Base-by-base conservation (phyloP, 2,888 invertebrate species). In the Perizoma affinitatum region DNA sequence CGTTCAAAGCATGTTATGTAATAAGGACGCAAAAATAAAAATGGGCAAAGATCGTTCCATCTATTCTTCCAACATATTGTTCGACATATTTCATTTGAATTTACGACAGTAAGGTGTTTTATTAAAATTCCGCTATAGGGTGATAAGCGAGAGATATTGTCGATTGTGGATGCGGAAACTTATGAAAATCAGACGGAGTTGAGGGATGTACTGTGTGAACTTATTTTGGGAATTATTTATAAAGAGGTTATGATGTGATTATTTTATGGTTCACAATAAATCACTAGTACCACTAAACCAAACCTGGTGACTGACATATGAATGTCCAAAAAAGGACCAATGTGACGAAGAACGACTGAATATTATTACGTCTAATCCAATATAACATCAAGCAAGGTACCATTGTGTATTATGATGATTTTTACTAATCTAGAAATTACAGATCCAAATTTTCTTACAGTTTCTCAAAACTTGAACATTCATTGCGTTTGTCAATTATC, bases 51-150 rank as follows among this genome's bases (percentile, higher is more conserved):
- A 55, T 58, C 63, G 58, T 50, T 60, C 49, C 51, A 53, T 61
- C 55, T 62, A 56, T 58, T 55, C 63, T 44, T 54, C 61, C 57
- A 42, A 61, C 57, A 61, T 57, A 80, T 78, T 79, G 78, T 78
- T 74, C 75, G 71, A 79, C 76, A 81, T 81, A 79, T 83, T 80
- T 77, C 72, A 76, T 70, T 76, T 76, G 68, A 74, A 78, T 80
- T 78, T 76, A 73, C 71, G 73, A 76, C 74, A 58, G 55, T 63
- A 62, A 74, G 75, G 80, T 75, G 79, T 78, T 85, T 82, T 86
- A 86, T 75, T 85, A 86, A 83, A 82, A 69, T 65, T 68, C 74
- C 77, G 73, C 73, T 71, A 74, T 68, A 69, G 74, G 74, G 74
- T 72, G 77, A 75, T 73, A 73, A 75, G 73, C 73, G 63, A 46